Evolutionary conservation across 2,113 vertebrate genomes (phyloP).

Genomic region (Phylloscopus trochilus): DNA sequence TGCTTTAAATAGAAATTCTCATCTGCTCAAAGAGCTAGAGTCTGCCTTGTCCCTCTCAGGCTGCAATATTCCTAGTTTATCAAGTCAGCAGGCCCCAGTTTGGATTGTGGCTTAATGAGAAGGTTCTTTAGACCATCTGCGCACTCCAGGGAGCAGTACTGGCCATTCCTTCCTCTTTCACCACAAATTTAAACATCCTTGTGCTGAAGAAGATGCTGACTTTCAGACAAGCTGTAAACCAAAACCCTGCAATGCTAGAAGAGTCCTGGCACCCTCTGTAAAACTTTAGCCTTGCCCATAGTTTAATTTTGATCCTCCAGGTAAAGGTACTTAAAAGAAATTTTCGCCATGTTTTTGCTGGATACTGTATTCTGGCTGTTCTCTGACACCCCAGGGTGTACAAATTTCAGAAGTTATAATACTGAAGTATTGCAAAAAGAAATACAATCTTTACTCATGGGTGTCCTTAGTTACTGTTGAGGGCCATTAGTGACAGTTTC

Average conservation of each 20-base stretch:
- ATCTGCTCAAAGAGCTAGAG: not conserved
- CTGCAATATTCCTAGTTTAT: not conserved
- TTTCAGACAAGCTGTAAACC: not conserved
- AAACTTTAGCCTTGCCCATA: not conserved
- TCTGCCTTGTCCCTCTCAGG: not conserved
- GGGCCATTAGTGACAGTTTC: not conserved
- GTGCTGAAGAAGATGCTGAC: not conserved
- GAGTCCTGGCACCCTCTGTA: not conserved
- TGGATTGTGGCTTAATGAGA: not conserved
- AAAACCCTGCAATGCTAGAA: not conserved
- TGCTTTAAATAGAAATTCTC: constrained; percentile 24
- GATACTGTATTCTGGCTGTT: not conserved
- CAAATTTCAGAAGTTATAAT: not conserved
- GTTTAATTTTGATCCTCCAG: not conserved
- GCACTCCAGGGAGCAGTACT: not conserved
- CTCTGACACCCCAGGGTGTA: not conserved
- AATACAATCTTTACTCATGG: not conserved
- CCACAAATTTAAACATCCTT: not conserved
- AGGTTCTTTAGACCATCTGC: not conserved
- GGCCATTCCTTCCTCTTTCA: not conserved
- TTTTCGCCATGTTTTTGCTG: not conserved
- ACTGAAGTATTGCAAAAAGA: not conserved
- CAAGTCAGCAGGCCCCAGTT: not conserved
- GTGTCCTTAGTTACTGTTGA: not conserved
- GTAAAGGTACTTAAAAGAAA: not conserved